Conservation (phyloP, 2,888 invertebrate genomes). For the Tiliacea citrago region DNA sequence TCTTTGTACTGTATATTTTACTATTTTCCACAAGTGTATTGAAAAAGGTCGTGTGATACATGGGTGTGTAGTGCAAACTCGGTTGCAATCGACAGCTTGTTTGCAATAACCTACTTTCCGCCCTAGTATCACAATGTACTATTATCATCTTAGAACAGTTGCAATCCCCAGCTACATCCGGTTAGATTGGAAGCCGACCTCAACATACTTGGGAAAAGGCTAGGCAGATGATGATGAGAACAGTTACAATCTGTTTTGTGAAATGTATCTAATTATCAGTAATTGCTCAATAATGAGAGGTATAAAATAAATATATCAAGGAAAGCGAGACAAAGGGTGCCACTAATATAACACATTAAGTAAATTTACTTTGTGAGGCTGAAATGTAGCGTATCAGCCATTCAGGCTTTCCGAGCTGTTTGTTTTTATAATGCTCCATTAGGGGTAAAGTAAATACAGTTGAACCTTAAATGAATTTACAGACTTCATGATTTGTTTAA, state of each 20-base stretch:
- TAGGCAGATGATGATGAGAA: background rate
- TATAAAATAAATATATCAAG: background rate
- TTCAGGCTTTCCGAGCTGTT: constrained; percentile 27
- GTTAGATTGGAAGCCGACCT: too few species aligned
- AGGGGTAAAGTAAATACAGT: constrained; percentile 31
- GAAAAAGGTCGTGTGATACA: too few species aligned
- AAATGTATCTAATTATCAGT: constrained; percentile 2
- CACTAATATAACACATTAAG: constrained; percentile 40
- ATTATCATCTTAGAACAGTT: background rate
- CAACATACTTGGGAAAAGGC: too few species aligned
- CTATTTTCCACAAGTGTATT: too few species aligned
- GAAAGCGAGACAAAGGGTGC: constrained; percentile 19
- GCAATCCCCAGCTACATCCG: too few species aligned
- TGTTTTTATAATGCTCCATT: constrained; percentile 42
- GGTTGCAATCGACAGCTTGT: too few species aligned
- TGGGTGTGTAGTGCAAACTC: too few species aligned
- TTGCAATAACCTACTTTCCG: too few species aligned
- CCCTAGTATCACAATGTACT: too few species aligned
- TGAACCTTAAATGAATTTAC: constrained; percentile 7
- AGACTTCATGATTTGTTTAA: background rate
- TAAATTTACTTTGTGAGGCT: constrained; percentile 40
- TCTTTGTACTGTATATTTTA: too few species aligned
- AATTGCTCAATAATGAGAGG: constrained; percentile 16
- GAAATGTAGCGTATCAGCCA: constrained; percentile 42
- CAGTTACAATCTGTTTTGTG: background rate